Percentiles rank a stretch among this genome's conserved stretches.
Conservation (phyloP, 2,797 vertebrate species). For the Peromyscus attwateri region DNA sequence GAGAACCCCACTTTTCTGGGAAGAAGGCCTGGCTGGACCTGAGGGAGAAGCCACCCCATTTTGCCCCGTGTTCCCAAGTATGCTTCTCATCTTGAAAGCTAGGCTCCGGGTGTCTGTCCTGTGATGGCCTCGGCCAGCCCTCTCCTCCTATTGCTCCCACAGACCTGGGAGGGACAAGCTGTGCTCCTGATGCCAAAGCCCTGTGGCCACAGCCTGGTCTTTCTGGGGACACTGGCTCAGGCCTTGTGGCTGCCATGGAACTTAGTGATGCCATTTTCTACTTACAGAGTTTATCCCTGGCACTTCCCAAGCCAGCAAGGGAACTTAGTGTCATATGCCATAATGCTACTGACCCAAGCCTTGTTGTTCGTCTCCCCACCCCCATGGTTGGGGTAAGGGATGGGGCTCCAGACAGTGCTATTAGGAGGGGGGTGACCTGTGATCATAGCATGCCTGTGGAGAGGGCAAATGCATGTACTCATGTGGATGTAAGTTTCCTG, state of each 20-base stretch:
- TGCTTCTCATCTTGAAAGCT: background rate
- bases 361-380: no score
- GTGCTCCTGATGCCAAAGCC: background rate
- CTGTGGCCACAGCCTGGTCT: background rate
- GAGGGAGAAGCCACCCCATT: background rate
- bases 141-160: background rate
- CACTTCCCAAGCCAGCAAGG: background rate
- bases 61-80: no score
- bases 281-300: background rate
- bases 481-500: background rate
- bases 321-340: background rate
- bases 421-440: background rate
- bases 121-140: no score
- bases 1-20: background rate
- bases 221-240: background rate
- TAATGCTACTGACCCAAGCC: background rate
- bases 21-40: background rate
- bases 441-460: background rate
- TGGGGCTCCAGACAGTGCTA: no score
- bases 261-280: background rate
- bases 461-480: background rate
- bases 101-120: background rate
- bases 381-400: background rate
- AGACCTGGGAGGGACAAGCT: background rate
- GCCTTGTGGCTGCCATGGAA: background rate